phyloP scores from a whole-genome alignment of 2,797 vertebrate species.

The Clarias laeviceps region DNA sequence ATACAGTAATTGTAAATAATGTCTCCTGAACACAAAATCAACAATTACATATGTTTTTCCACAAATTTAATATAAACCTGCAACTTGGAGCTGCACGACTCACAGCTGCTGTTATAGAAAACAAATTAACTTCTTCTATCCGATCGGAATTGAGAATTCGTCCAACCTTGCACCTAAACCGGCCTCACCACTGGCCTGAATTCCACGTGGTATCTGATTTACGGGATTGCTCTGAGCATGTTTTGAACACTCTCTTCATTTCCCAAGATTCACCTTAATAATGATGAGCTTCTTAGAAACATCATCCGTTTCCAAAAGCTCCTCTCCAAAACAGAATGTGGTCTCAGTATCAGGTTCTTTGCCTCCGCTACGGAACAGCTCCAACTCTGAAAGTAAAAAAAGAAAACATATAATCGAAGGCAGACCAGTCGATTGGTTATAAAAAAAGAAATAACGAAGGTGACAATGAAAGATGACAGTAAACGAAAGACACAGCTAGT shows the following conservation, averaged over 20 bases:
- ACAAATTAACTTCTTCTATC: background rate
- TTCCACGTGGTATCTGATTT: background rate
- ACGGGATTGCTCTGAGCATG: background rate
- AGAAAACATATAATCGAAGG: background rate
- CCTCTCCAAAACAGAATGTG: conserved; percentile 84
- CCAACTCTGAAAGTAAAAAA: conserved; percentile 70
- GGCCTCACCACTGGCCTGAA: background rate
- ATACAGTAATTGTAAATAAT: too few species aligned
- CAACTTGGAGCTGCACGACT: too few species aligned
- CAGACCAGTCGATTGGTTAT: too few species aligned
- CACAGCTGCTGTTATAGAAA: background rate
- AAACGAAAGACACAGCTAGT: background rate
- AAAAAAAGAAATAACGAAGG: background rate
- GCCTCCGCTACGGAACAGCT: conserved; percentile 65
- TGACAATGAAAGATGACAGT: background rate
- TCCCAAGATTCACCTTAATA: conserved; percentile 64
- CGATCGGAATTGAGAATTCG: background rate
- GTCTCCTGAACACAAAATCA: background rate
- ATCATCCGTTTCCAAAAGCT: conserved; percentile 64
- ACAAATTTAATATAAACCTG: too few species aligned
- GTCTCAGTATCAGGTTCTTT: conserved; percentile 73
- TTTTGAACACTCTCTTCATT: background rate
- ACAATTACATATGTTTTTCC: background rate
- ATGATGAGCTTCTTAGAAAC: conserved; percentile 75
- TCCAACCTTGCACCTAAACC: background rate